Base-by-base conservation (phyloP, 2,113 vertebrate species). In the Acrocephalus arundinaceus region DNA sequence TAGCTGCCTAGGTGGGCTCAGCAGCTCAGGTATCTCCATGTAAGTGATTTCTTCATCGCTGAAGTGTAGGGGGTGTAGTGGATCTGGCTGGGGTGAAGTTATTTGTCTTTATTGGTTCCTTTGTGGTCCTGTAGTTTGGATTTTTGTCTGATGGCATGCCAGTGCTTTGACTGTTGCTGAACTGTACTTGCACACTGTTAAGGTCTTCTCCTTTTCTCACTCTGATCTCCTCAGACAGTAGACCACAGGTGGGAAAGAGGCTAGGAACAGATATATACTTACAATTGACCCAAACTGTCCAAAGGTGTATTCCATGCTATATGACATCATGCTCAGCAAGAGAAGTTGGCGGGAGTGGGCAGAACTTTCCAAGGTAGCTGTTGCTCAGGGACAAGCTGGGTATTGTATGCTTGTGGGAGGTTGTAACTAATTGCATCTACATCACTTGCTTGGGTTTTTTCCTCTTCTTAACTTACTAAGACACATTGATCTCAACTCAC, bases 231-330 rank as follows among this genome's bases (percentile, higher is more conserved):
- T 16, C 43, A 75, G n/a, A 16, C 23, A 41, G 24, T 13, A 13
- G 3, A 5, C 13, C 41, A 15, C 0, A 1, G 3, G 2, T 55
- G 19, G 8, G 7, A 16, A 85, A 45, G 51, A 61, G 4, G 1
- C 3, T 85, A 21, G 30, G 28, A 48, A 19, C 1, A 4, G 25
- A 75, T 49, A 65, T 1, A 52, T 23, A 5, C 27, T 33, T 11
- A 20, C 4, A 13, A 12, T 2, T 85, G 28, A 85, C 5, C 13
- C 15, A 59, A 41, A 72, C 19, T 51, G 9, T 33, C n/a, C 45
- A 48, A 37, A 75, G 21, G 6, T 55, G 7, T 41, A 16, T 52
- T 63, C 13, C 33, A 11, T 28, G 11, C 7, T 11, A 4, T 20
- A 6, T 3, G 51, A 61, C 16, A 21, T 33, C 31, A 43, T 31